Conservation (phyloP, 2,113 vertebrate genomes). For the Colistium nudipinnis region DNA sequence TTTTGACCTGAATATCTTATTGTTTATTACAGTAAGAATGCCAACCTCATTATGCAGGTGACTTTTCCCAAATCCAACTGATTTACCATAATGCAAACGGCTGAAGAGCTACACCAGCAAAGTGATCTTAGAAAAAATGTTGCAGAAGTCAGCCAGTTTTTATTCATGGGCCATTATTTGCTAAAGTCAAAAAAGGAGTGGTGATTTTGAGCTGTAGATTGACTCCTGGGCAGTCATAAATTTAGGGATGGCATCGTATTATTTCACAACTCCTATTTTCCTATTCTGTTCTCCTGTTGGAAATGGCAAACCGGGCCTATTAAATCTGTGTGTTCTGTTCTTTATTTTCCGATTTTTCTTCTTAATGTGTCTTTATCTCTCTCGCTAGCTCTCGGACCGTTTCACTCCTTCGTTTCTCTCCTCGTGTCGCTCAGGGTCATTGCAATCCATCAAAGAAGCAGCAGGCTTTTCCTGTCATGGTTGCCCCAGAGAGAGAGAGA, state of each 20-base stretch:
- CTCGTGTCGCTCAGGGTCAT: slow-evolving; percentile 17
- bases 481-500: slow-evolving; percentile 6
- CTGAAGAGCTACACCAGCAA: neutral
- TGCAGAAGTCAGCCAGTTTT: neutral
- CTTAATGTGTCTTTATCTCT: neutral
- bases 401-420: neutral
- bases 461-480: slow-evolving; percentile 32
- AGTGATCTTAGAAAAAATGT: neutral
- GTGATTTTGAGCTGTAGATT: neutral
- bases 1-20: neutral
- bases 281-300: neutral
- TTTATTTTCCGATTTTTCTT: neutral
- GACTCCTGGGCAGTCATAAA: neutral
- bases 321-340: neutral
- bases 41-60: neutral
- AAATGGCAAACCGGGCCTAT: neutral
- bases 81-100: neutral
- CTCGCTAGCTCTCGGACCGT: neutral
- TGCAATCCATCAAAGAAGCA: slow-evolving; percentile 34
- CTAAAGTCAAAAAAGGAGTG: neutral
- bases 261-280: neutral
- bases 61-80: neutral
- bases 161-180: neutral
- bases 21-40: neutral
- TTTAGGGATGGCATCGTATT: neutral